Evolutionary conservation across 2,888 invertebrate species (phyloP), one percentile per base, ranked within the genome.

Genomic region (Heterodera filipjevi): DNA sequence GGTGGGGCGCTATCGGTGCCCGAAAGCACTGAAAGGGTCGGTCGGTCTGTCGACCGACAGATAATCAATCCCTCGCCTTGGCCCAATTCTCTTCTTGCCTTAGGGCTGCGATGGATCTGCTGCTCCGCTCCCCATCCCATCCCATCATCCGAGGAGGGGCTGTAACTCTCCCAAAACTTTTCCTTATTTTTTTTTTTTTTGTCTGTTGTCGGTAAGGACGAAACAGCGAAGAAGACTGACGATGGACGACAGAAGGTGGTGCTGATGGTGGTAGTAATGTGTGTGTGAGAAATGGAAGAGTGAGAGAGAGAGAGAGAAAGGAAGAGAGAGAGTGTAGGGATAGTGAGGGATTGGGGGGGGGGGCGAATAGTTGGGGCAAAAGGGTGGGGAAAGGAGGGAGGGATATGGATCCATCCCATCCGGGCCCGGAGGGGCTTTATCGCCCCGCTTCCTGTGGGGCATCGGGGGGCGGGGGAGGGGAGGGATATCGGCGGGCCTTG

Each of bases 141-240:
- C 39, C 39, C 39, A 39, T 39, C 39, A 39, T 6, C 39, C 39
- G 8, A 39, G 8, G 8, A 59, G n/a, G 59, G 59, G 59, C 59
- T 59, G 59, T 59, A 59, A 59, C 59, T 59, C 59, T 59, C 59
- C 59, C 59, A n/a, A 59, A 59, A 59, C 59, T 59, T 59, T n/a
- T n/a, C n/a, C n/a, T n/a, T n/a, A n/a, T n/a, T n/a, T n/a, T n/a
- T n/a, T n/a, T 59, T 59, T 59, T 59, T 59, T 59, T 59, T 59
- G 59, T 59, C 59, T 59, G 59, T 59, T 53, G 59, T 59, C 59
- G 59, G 59, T 59, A 59, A 59, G 59, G n/a, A 59, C 49, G 49
- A 12, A 44, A 14, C n/a, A 59, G n/a, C 59, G 59, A 59, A 8
- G 59, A 59, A n/a, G 59, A 59, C 59, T 27, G 59, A 59, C n/a